Evolutionary conservation across 2,113 vertebrate species (phyloP).

Genomic region (Equus quagga): DNA sequence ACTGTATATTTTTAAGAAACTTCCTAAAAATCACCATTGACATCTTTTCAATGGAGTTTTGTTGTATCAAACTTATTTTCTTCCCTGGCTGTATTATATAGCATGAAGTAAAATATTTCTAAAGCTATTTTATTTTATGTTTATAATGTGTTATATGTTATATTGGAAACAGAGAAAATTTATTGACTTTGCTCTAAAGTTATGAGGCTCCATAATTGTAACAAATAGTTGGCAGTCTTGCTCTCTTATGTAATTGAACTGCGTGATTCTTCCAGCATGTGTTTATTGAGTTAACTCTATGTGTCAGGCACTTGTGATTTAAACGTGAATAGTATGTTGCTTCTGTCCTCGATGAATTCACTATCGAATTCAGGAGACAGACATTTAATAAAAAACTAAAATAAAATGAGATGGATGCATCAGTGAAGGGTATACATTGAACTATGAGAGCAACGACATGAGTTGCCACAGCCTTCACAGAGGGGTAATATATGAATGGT

Average conservation of each 20-base stretch:
- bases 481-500: not conserved
- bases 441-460: not conserved
- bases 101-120: slow-evolving; percentile 55
- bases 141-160: slow-evolving; percentile 57
- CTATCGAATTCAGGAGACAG: not conserved
- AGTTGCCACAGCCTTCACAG: not conserved
- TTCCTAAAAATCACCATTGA: slow-evolving; percentile 60
- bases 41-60: slow-evolving; percentile 54
- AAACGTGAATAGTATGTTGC: not conserved
- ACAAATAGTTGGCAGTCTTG: slow-evolving; percentile 9
- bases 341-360: not conserved
- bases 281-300: slow-evolving; percentile 28
- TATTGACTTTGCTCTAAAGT: slow-evolving; percentile 19
- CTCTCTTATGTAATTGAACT: not conserved
- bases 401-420: not conserved
- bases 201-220: slow-evolving; percentile 2
- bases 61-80: not conserved
- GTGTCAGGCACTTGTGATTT: not conserved
- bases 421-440: not conserved
- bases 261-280: not conserved
- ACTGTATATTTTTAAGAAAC: slow-evolving; percentile 58
- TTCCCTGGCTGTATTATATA: slow-evolving; percentile 26
- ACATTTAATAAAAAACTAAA: not conserved
- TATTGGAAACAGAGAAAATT: slow-evolving; percentile 9
- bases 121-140: slow-evolving; percentile 48